Evolutionary conservation across 2,888 invertebrate genomes (phyloP).

Genomic region (Macropis europaea): DNA sequence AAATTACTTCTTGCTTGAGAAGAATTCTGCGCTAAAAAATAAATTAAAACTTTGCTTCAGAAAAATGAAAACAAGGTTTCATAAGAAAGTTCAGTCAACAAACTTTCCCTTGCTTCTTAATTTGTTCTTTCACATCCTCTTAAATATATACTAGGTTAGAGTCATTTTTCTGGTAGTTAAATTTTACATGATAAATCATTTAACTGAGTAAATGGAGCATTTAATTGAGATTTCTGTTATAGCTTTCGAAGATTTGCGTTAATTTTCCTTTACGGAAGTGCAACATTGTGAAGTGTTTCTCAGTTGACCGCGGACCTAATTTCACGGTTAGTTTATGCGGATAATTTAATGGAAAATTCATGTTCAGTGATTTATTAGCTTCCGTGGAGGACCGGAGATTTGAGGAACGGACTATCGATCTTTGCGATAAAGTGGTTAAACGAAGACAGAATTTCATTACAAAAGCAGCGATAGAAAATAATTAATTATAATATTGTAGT

Average conservation of each 20-base stretch:
- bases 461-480: not conserved
- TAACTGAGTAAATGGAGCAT: no score
- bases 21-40: no score
- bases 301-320: not conserved
- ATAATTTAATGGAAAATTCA: conserved; percentile 40
- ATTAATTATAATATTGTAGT: conserved; percentile 2
- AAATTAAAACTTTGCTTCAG: no score
- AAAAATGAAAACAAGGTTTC: no score
- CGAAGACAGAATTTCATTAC: conserved; percentile 19
- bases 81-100: no score
- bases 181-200: no score
- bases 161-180: no score
- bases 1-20: no score
- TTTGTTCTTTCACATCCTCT: no score
- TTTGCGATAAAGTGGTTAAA: conserved; percentile 8
- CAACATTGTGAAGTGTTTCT: not conserved
- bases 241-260: not conserved
- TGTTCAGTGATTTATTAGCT: conserved; percentile 29
- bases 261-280: not conserved
- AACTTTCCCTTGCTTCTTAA: no score
- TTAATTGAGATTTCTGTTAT: not conserved
- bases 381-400: conserved; percentile 5
- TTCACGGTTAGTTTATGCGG: conserved; percentile 29
- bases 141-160: no score
- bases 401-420: conserved; percentile 15